A percentile compares a stretch with the other conserved stretches of the same genome.
Evolutionary conservation across 2,888 invertebrate species (phyloP).

Genomic region (Sesamia inferens): DNA sequence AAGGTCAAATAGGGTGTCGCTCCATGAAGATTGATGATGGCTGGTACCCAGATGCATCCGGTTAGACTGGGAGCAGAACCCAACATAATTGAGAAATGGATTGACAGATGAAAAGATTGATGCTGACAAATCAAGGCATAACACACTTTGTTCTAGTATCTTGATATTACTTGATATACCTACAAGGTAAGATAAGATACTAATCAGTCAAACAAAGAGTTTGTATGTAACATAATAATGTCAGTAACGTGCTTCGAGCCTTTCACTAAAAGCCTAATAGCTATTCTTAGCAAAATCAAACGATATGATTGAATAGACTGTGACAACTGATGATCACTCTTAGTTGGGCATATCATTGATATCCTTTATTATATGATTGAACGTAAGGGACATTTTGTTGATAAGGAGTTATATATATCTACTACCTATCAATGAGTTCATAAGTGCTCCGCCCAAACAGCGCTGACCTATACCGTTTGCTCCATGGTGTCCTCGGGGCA

Average conservation of each 20-base stretch:
- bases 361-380: background rate
- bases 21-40: too few species aligned
- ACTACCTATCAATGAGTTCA: too few species aligned
- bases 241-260: constrained; percentile 43
- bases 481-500: too few species aligned
- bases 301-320: constrained; percentile 36
- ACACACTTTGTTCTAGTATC: background rate
- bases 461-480: too few species aligned
- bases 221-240: constrained; percentile 35
- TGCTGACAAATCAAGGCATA: too few species aligned
- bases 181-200: too few species aligned
- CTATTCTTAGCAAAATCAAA: constrained; percentile 53
- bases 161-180: background rate
- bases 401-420: background rate
- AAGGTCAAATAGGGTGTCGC: too few species aligned
- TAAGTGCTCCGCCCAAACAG: too few species aligned
- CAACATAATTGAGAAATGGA: too few species aligned
- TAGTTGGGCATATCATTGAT: background rate
- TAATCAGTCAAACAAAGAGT: background rate
- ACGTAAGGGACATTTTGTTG: background rate
- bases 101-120: too few species aligned
- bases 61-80: too few species aligned
- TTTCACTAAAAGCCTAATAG: constrained; percentile 51
- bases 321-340: background rate
- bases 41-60: too few species aligned